Evolutionary conservation across 1,140 invertebrate species (phyloP), one percentile per base, ranked within the genome.

Genomic region (Drosophila chauvacae): DNA sequence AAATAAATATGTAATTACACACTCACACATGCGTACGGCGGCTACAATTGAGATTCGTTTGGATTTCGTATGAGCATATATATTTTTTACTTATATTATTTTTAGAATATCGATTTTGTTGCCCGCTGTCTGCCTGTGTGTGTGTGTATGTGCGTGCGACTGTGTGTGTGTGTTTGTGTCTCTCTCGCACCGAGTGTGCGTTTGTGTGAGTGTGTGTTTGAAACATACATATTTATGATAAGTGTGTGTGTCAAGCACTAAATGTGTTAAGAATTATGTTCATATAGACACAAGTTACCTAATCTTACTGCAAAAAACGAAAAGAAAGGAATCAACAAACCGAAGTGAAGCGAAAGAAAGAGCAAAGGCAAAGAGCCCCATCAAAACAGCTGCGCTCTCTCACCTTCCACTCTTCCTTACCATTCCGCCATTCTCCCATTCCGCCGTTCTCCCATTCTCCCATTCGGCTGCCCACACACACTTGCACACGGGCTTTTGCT

Each of bases 31-130:
- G 57, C 44, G 59, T 42, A 37, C 33, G 42, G 42, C n/a, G 63
- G 62, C 81, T 77, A 84, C 81, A 85, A 84, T 85, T 79, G 79
- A 82, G 81, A 64, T 80, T 85, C 75, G 60, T 90, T 88, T 75
- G 77, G 78, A 87, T 79, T 88, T 88, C 81, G 69, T 85, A 80
- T 84, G 64, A 53, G 42, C 64, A 63, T 57, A 58, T 82, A 83
- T 82, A 84, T 80, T 83, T 84, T 90, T 88, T 88, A 88, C 82
- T 79, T 88, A 90, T 90, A 90, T 90, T 90, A 90, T 90, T 90
- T 90, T 90, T 90, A 90, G 85, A 90, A 90, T 90, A 90, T 90
- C 86, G 85, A 90, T 90, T 90, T 90, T 90, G 85, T 90, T 78
- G 79, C 65, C 76, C 78, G 75, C 78, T 77, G 60, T 60, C 57